Conservation (phyloP, 2,113 vertebrate species). For the Cranoglanis bouderius region DNA sequence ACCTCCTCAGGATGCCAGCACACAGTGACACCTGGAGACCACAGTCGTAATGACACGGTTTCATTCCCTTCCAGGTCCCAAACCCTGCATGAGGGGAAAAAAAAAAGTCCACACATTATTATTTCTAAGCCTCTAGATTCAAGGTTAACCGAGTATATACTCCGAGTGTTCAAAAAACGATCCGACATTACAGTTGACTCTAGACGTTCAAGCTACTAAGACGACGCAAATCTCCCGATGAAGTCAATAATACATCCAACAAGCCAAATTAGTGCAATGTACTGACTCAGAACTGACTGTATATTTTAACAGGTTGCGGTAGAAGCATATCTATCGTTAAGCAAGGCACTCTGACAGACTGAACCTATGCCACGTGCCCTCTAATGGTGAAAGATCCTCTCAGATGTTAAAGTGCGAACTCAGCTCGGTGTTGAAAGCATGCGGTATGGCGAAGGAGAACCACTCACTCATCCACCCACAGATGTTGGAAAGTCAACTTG, state of each 20-base stretch:
- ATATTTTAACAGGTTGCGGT: neutral
- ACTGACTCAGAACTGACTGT: neutral
- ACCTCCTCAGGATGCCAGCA: conserved; percentile 95
- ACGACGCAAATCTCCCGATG: neutral
- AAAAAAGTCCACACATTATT: neutral
- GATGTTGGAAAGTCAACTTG: neutral
- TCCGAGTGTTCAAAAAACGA: neutral
- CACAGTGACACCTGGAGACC: conserved; percentile 92
- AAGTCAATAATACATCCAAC: neutral
- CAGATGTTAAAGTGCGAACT: neutral
- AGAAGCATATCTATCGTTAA: neutral
- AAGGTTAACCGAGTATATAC: neutral
- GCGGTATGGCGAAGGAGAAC: neutral
- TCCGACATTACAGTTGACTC: neutral
- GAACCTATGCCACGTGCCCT: neutral
- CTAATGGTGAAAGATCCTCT: neutral
- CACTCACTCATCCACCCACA: neutral
- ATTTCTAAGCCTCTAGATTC: neutral
- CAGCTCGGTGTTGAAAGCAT: neutral
- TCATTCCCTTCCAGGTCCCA: conserved; percentile 92
- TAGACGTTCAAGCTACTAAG: neutral
- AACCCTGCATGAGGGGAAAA: conserved; percentile 71
- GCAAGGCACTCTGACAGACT: neutral
- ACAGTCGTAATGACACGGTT: conserved; percentile 81
- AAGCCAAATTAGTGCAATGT: neutral